Percentiles rank a stretch among this genome's conserved stretches.
Evolutionary conservation across 2,113 vertebrate species (phyloP).

Genomic region (Rousettus leschenaultii): DNA sequence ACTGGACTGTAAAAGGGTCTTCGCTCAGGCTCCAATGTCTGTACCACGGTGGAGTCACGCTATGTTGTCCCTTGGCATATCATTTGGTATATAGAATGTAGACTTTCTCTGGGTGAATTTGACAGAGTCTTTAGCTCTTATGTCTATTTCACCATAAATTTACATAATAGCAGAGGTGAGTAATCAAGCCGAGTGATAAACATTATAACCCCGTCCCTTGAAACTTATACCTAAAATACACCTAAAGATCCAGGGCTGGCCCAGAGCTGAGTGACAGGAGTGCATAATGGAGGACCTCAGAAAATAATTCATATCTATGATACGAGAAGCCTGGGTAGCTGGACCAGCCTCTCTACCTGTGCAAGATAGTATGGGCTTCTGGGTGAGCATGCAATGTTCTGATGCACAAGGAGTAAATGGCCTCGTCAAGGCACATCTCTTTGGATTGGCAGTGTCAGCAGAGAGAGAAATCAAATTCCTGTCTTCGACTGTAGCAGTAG

Average conservation of each 20-base stretch:
- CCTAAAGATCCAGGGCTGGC: not conserved
- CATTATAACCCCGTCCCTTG: not conserved
- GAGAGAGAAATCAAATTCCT: not conserved
- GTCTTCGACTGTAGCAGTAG: not conserved
- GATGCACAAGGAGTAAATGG: not conserved
- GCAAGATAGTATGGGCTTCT: not conserved
- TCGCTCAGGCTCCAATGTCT: not conserved
- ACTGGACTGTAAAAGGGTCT: not conserved
- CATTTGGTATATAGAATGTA: not conserved
- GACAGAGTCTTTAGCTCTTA: not conserved
- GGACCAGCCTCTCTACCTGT: not conserved
- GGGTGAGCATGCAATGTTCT: not conserved
- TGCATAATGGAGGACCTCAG: not conserved
- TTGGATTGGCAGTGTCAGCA: not conserved
- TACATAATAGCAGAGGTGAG: not conserved
- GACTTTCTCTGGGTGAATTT: not conserved
- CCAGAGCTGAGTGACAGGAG: not conserved
- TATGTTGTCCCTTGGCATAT: not conserved
- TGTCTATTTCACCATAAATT: not conserved
- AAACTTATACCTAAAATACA: not conserved
- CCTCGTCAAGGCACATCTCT: not conserved
- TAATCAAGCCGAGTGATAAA: not conserved
- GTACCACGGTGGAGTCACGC: not conserved
- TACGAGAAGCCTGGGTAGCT: not conserved
- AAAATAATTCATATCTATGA: not conserved